Evolutionary conservation across 2,797 vertebrate genomes (phyloP), one percentile per base, ranked within the genome.

Genomic region (Chelonia mydas): DNA sequence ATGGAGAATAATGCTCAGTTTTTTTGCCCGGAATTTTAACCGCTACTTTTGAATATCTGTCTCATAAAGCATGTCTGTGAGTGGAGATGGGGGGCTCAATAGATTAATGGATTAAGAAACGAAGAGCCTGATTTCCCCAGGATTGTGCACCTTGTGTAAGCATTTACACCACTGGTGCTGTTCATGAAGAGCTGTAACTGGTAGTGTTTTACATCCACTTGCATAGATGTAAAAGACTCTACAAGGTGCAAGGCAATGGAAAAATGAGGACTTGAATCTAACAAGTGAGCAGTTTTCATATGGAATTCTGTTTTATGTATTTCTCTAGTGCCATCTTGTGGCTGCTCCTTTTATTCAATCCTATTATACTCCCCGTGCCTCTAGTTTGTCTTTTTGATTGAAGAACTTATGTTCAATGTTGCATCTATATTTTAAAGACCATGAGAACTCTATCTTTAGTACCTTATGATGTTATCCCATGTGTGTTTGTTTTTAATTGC

Each of bases 241-340:
- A 25, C 21, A 72, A 41, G 72, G 37, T 76, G 25, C 23, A 76
- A 76, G 23, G 2, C 37, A 77, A 47, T 49, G 45, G 25, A 47
- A 49, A 19, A 47, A 15, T 49, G 74, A 77, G 25, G 8, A 7
- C 45, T 16, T 77, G 41, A 77, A 16, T 77, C 25, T 31, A 25
- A 47, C 8, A 7, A 51, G 45, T 4, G 25, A 80, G 68, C n/a
- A 25, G 37, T 72, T 72, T 57, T 28, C 81, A 28, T 5, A 50
- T 15, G 23, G n/a, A 86, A 27, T 54, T 51, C 50, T n/a, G 37
- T 45, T 33, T 84, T 54, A 33, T 15, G 15, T 74, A 10, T 76
- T 31, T 37, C 61, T 61, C 81, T 84, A 81, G 54, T 87, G 89
- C 81, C 92, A 93, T 84, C 92, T 77, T 49, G 77, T 88, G 92